Conservation (phyloP, 2,888 invertebrate species). For the Aphidius colemani region DNA sequence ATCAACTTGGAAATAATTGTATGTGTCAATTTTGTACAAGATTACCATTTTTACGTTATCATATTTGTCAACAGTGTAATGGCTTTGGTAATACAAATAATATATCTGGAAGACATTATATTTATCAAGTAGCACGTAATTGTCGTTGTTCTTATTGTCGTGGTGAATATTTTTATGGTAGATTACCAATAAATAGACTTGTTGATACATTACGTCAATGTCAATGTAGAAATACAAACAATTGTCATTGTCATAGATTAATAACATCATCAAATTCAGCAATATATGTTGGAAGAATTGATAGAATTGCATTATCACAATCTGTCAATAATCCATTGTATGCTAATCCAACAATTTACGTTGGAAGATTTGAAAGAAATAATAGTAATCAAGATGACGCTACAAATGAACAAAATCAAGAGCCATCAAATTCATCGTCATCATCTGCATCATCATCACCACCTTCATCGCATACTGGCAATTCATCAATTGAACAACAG, state of each 20-base stretch:
- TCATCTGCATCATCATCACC: too few relatives aligned
- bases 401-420: constrained; percentile 10
- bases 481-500: constrained; percentile 9
- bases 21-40: constrained; percentile 47
- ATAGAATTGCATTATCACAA: constrained; percentile 39
- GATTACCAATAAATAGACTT: constrained; percentile 45
- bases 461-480: not conserved
- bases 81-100: constrained; percentile 38
- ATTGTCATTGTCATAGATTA: constrained; percentile 47
- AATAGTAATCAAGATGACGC: constrained; percentile 28
- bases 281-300: constrained; percentile 48
- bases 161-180: constrained; percentile 48
- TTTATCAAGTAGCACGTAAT: constrained; percentile 51
- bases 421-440: constrained; percentile 13
- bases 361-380: constrained; percentile 46
- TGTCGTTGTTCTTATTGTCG: constrained; percentile 52
- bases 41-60: constrained; percentile 41
- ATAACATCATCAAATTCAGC: constrained; percentile 49
- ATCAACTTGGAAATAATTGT: constrained; percentile 48
- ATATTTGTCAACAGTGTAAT: constrained; percentile 50
- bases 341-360: constrained; percentile 48
- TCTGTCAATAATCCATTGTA: constrained; percentile 54
- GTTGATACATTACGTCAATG: constrained; percentile 45
- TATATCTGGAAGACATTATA: constrained; percentile 45
- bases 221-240: constrained; percentile 45